A percentile compares a stretch with the other conserved stretches of the same genome.
Evolutionary conservation across 2,888 invertebrate species (phyloP).

Genomic region (Drosophila koepferae): DNA sequence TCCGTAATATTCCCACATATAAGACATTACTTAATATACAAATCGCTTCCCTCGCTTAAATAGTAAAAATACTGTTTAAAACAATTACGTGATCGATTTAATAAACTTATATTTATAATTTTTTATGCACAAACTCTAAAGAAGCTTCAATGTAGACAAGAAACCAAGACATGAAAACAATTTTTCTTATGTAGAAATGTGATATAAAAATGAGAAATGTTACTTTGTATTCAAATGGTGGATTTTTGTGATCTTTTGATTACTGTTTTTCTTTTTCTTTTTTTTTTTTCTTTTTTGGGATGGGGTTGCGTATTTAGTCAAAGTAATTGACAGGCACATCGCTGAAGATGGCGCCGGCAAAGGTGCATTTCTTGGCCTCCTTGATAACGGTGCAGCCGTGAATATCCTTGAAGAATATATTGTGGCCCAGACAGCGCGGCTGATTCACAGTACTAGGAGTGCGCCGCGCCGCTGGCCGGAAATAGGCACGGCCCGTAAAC

Average conservation of each 20-base stretch:
- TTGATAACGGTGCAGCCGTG: conserved; percentile 63
- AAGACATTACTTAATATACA: neutral
- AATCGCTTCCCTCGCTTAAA: neutral
- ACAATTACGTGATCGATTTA: neutral
- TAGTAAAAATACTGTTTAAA: neutral
- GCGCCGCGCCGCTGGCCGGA: conserved; percentile 14
- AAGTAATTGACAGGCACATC: conserved; percentile 49
- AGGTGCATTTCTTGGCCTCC: conserved; percentile 46
- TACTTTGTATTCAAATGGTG: neutral
- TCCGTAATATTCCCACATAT: neutral
- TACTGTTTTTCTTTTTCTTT: too few species aligned
- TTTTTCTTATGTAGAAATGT: neutral
- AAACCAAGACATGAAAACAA: conserved; percentile 1
- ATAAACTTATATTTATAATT: neutral
- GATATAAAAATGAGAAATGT: neutral
- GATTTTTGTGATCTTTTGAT: neutral
- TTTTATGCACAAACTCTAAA: conserved; percentile 1
- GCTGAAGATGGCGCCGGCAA: conserved; percentile 61
- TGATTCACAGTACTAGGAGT: neutral
- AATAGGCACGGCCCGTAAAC: conserved; percentile 64
- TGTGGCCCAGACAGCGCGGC: conserved; percentile 38
- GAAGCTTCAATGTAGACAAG: conserved; percentile 13
- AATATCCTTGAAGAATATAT: conserved; percentile 33
- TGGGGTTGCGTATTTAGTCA: neutral
- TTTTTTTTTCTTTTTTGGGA: too few species aligned